phyloP scores from a whole-genome alignment of 2,113 vertebrate genomes.

The Chloebia gouldiae region DNA sequence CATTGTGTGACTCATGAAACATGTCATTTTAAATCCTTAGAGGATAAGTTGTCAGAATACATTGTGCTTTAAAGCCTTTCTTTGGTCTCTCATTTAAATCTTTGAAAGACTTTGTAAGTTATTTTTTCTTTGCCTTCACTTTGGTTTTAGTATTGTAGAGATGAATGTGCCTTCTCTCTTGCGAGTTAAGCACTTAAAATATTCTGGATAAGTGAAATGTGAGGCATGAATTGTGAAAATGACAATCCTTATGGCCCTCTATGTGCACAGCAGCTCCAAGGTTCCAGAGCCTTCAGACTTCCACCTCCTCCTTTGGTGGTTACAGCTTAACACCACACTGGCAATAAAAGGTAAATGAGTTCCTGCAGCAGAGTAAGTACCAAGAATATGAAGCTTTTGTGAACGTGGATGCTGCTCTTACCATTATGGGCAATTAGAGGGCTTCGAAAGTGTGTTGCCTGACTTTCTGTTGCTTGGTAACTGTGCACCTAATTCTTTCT shows the following conservation, averaged over 20 bases:
- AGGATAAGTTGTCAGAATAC: conserved; percentile 2
- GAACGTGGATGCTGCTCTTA: conserved; percentile 7
- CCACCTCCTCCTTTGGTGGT: not conserved
- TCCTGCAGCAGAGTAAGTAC: conserved; percentile 8
- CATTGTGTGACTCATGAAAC: conserved; percentile 24
- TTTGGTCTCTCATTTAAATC: conserved; percentile 38
- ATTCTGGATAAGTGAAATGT: not conserved
- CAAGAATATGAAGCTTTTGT: not conserved
- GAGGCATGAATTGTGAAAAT: not conserved
- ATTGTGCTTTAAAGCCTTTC: conserved; percentile 39
- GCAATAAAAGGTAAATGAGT: conserved; percentile 50
- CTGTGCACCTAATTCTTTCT: conserved; percentile 75
- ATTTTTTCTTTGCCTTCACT: not conserved
- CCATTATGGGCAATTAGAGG: conserved; percentile 51
- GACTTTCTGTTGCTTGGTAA: conserved; percentile 77
- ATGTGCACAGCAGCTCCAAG: not conserved
- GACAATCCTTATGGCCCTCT: not conserved
- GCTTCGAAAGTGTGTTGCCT: conserved; percentile 51
- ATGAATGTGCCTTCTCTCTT: not conserved
- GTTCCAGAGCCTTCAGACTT: not conserved
- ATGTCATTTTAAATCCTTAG: not conserved
- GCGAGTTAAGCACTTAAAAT: not conserved
- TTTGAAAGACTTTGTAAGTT: conserved; percentile 14
- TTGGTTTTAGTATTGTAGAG: not conserved
- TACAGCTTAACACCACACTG: not conserved